phyloP scores from a whole-genome alignment of 1,140 invertebrate species.

The Lepeophtheirus salmonis region DNA sequence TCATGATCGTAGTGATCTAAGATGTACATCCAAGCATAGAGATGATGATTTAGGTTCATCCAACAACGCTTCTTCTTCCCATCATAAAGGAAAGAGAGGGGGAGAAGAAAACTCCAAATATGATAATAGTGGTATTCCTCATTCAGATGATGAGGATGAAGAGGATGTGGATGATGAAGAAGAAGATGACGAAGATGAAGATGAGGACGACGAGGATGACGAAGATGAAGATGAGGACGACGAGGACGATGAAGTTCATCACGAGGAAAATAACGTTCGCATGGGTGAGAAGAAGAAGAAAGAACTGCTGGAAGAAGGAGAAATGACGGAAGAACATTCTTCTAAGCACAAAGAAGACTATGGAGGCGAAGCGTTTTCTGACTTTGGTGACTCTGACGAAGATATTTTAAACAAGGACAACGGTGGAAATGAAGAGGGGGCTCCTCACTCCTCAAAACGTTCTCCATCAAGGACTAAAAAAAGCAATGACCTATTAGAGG shows the following conservation, averaged over 20 bases:
- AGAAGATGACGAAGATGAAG: no score
- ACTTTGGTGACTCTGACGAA: constrained; percentile 11
- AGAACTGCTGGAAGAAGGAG: neutral
- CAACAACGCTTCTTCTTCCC: neutral
- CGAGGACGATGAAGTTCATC: neutral
- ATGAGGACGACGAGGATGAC: no score
- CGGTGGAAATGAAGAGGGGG: neutral
- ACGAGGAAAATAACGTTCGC: neutral
- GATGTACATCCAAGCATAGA: no score
- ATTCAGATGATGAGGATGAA: neutral
- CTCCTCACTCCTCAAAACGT: neutral
- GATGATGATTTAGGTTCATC: no score
- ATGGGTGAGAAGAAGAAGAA: neutral
- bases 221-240: neutral
- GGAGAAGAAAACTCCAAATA: no score
- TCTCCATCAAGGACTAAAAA: neutral
- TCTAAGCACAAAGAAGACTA: neutral
- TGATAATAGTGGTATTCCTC: neutral
- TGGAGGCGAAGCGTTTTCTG: neutral
- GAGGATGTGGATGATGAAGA: no score
- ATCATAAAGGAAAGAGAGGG: neutral
- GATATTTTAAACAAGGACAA: constrained; percentile 9
- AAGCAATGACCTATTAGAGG: constrained; percentile 6
- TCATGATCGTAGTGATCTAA: no score
- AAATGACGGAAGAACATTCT: neutral